A percentile compares a stretch with the other conserved stretches of the same genome.
These are phyloP conservation scores for Platerodrilus igneus DNA, from an alignment of 2,888 invertebrate species.

Conservation along the genomic window DNA sequence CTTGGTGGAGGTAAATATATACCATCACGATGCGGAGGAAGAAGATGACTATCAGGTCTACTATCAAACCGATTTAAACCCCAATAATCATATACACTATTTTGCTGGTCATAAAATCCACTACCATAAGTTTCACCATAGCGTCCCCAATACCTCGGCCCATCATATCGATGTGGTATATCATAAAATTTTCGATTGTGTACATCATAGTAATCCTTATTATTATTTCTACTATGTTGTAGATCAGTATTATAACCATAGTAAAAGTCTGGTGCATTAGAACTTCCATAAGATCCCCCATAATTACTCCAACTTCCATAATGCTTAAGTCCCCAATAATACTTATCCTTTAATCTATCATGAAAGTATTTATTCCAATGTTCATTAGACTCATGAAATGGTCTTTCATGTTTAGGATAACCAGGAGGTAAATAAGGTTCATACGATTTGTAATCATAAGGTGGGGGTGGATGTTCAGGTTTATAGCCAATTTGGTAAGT, in stretches of 20 bases:
- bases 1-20: conserved; percentile 31
- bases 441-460: conserved; percentile 31
- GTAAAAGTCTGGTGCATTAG: conserved; percentile 29
- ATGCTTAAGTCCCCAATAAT: conserved; percentile 39
- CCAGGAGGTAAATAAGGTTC: conserved; percentile 34
- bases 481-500: conserved; percentile 20
- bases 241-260: conserved; percentile 16
- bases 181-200: conserved; percentile 29
- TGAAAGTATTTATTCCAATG: conserved; percentile 26
- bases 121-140: conserved; percentile 43
- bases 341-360: conserved; percentile 32
- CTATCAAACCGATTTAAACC: conserved; percentile 27
- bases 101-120: conserved; percentile 29
- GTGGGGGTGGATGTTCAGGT: conserved; percentile 24
- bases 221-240: conserved; percentile 17
- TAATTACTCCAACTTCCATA: conserved; percentile 57
- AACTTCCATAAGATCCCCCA: conserved; percentile 56
- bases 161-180: conserved; percentile 33
- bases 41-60: conserved; percentile 4
- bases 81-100: conserved; percentile 38
- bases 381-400: conserved; percentile 12
- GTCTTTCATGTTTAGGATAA: conserved; percentile 17
- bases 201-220: conserved; percentile 21
- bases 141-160: conserved; percentile 41
- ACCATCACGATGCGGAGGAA: conserved; percentile 20